Percentiles rank a stretch among this genome's conserved stretches.
These are phyloP conservation scores for Pseudorasbora parva DNA, from an alignment of 2,113 vertebrate species.

Conservation along the genomic window DNA sequence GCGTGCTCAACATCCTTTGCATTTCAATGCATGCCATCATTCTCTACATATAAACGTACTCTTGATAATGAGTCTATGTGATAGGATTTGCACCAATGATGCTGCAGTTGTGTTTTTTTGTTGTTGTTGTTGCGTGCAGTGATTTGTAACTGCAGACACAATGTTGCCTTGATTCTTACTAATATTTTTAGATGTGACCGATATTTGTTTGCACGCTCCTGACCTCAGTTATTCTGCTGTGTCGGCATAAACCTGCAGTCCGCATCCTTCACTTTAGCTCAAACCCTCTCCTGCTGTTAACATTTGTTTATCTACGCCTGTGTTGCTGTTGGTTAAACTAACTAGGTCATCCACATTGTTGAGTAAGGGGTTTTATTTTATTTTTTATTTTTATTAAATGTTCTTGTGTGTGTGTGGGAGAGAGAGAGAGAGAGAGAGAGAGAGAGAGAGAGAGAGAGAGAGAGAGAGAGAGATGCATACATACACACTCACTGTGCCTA, in stretches of 20 bases:
- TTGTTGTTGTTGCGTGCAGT: not conserved
- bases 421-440: too few species aligned
- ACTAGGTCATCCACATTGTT: not conserved
- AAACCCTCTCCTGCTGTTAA: not conserved
- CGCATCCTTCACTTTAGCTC: not conserved
- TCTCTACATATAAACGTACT: not conserved
- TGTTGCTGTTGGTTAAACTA: not conserved
- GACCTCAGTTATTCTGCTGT: constrained; percentile 28
- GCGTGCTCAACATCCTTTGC: constrained; percentile 8
- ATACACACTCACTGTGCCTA: too few species aligned
- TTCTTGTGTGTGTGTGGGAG: too few species aligned
- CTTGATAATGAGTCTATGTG: not conserved
- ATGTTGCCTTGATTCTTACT: not conserved
- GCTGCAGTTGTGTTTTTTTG: not conserved
- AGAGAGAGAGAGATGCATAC: too few species aligned
- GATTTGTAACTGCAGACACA: not conserved
- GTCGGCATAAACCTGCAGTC: constrained; percentile 24
- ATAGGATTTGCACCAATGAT: not conserved
- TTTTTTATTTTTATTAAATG: too few species aligned
- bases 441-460: too few species aligned
- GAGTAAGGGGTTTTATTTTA: not conserved
- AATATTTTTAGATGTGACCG: not conserved
- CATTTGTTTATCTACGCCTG: not conserved
- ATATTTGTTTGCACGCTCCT: constrained; percentile 18
- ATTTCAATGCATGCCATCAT: constrained; percentile 16